phyloP scores from a whole-genome alignment of 2,888 invertebrate species.

The Pelosia muscerda region DNA sequence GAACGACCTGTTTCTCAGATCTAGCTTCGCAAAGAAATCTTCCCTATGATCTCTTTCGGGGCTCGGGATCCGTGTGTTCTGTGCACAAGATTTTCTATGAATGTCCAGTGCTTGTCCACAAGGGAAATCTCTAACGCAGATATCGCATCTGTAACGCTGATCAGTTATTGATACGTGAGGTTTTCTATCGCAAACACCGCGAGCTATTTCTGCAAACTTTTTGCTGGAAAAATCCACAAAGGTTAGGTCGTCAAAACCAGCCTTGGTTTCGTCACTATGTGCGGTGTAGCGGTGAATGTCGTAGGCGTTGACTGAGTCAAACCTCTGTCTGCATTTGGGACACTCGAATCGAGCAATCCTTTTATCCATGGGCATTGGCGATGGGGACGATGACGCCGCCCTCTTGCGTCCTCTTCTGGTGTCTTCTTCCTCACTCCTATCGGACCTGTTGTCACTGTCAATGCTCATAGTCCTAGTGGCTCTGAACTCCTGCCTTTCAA shows the following conservation, averaged over 20 bases:
- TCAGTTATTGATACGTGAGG: constrained; percentile 87
- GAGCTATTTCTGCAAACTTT: constrained; percentile 93
- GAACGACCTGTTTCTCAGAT: constrained; percentile 91
- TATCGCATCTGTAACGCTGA: constrained; percentile 90
- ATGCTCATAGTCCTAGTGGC: constrained; percentile 78
- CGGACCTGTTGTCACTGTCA: constrained; percentile 87
- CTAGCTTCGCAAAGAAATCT: constrained; percentile 93
- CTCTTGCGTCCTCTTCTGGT: constrained; percentile 73
- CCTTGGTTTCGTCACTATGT: constrained; percentile 87
- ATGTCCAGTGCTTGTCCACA: constrained; percentile 89
- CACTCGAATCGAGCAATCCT: constrained; percentile 87
- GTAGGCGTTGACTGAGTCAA: constrained; percentile 90
- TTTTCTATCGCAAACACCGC: constrained; percentile 88
- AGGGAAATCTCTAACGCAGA: constrained; percentile 91
- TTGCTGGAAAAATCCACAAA: constrained; percentile 93
- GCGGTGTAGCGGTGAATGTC: constrained; percentile 90
- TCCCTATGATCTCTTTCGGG: constrained; percentile 89
- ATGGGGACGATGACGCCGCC: constrained; percentile 76
- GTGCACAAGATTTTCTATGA: constrained; percentile 86
- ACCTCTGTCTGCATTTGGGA: constrained; percentile 90
- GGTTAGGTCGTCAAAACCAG: constrained; percentile 90
- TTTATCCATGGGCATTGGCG: constrained; percentile 75
- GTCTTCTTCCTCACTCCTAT: constrained; percentile 84
- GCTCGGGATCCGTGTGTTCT: constrained; percentile 71
- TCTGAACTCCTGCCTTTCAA: constrained; percentile 69